Evolutionary conservation across 2,888 invertebrate genomes (phyloP), one percentile per base, ranked within the genome.

Genomic region (Ellobium chinense): DNA sequence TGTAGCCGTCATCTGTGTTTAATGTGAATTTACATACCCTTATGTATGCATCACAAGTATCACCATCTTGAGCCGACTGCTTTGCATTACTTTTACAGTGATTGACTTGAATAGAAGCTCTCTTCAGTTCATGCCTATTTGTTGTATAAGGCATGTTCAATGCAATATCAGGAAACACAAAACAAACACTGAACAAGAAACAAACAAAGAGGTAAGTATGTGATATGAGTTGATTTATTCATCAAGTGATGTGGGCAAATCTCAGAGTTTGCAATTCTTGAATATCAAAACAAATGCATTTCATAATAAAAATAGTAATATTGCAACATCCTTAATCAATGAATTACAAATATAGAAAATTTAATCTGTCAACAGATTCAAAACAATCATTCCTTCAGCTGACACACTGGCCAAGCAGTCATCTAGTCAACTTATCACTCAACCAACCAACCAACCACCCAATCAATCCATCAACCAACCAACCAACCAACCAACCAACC

Each of bases 251-350:
- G 1, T 68, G 46, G 29, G 37, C 69, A n/a, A 70, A 56, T 70
- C 54, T 70, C 31, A 69, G 14, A 31, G 54, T 56, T 70, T 54
- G 54, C 31, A 70, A 56, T 70, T 56, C 54, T 70, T 70, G 69
- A 56, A 56, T 70, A 70, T 70, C 69, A 70, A 70, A 70, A 31
- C 69, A 46, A 70, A n/a, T n/a, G n/a, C n/a, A 70, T 56, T 70
- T 31, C 69, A 70, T 54, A 70, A 70, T 31, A 70, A 56, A 54
- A 29, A 70, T 7, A n/a, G n/a, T n/a, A n/a, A n/a, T n/a, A n/a
- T n/a, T 56, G 24, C 56, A 56, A n/a, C 56, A 56, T 56, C 24
- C 24, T n/a, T 24, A 56, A n/a, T 56, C 21, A n/a, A n/a, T 56
- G 21, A 56, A n/a, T n/a, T 18, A 56, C 56, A 56, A 12, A 21